Base-by-base conservation (phyloP, 2,888 invertebrate species). In the Metallyticus violacea region DNA sequence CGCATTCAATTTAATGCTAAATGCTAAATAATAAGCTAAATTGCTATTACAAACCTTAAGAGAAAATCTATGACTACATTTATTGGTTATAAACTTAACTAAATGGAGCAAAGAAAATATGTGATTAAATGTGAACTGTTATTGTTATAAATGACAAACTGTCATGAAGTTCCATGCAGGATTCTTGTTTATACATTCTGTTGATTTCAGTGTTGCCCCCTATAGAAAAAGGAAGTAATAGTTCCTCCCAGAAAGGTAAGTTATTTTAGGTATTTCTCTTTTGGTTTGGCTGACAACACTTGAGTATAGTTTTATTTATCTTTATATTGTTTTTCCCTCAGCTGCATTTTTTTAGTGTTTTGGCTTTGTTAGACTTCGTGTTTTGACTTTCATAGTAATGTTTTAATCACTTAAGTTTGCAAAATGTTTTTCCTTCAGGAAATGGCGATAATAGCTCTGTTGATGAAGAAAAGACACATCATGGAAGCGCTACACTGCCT, bases 401-500 rank as follows among this genome's bases (percentile, higher is more conserved):
- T 78, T 26, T 78, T 9, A 9, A 5, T 78, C 7, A 26, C 7
- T 78, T 62, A 7, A 26, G 1, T 22, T 22, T 78, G 15, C 6
- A 78, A 78, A 25, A 81, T 81, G 7, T 26, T 76, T 29, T 80
- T 29, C 76, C 7, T 27, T 80, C 30, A 93, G 91, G 93, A 92
- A 92, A 92, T 89, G 93, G 93, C 89, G 93, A 93, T 89, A 92
- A 91, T 88, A 91, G 91, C 89, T 91, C 91, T 88, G 92, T 92
- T 86, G 93, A 93, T 88, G 92, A 92, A 26, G 93, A 93, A 88
- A 92, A 93, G 89, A 92, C 92, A 79, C 94, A 94, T 89, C 94
- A 94, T 88, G 95, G 95, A 78, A 95, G 95, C 86, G 95, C 95
- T 7, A 95, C 95, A 2, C 92, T 95, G 85, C 94, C 94, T n/a